A percentile compares a stretch with the other conserved stretches of the same genome.
These are phyloP conservation scores for Augiades crinisus DNA, from an alignment of 2,888 invertebrate species.

Conservation along the genomic window DNA sequence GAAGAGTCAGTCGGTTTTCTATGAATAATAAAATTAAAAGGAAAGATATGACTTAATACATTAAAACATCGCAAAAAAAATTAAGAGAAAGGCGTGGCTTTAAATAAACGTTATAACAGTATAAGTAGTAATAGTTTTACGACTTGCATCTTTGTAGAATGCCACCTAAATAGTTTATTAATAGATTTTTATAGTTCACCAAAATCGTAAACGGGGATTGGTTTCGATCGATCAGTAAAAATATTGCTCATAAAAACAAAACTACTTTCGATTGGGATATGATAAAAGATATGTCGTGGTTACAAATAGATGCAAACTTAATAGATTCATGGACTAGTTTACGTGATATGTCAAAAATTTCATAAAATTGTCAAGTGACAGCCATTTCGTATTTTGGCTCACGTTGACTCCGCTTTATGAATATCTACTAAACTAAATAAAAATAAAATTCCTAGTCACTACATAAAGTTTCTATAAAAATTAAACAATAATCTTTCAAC, in stretches of 20 bases:
- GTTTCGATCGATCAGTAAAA: conserved; percentile 40
- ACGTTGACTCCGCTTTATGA: neutral
- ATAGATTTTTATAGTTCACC: conserved; percentile 44
- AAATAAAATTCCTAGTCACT: neutral
- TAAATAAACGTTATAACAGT: no score
- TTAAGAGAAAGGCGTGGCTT: neutral
- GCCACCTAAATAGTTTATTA: conserved; percentile 21
- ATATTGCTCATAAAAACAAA: conserved; percentile 49
- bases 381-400: neutral
- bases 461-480: neutral
- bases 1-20: conserved; percentile 10
- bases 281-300: conserved; percentile 54
- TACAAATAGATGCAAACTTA: conserved; percentile 19
- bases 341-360: conserved; percentile 36
- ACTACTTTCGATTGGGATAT: conserved; percentile 55
- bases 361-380: conserved; percentile 1
- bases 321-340: conserved; percentile 33
- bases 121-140: conserved; percentile 2
- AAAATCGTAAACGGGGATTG: conserved; percentile 42
- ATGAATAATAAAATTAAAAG: neutral
- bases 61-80: neutral
- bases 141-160: neutral
- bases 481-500: neutral
- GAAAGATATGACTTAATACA: neutral
- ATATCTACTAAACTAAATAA: neutral